phyloP scores from a whole-genome alignment of 2,888 invertebrate genomes.

The Epinotia brunnichana region DNA sequence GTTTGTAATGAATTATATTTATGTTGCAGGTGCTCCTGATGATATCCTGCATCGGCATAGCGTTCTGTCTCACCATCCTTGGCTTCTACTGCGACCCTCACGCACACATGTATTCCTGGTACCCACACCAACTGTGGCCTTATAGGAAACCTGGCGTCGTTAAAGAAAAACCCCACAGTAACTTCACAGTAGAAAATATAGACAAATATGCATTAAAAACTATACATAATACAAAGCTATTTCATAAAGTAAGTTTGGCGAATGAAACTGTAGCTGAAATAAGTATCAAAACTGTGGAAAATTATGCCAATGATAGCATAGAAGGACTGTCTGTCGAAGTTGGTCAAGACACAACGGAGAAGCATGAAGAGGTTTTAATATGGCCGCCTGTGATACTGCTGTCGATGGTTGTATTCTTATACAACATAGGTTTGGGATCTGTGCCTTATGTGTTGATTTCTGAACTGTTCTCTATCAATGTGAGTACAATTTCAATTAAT shows the following conservation, averaged over 20 bases:
- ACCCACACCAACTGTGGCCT: slow-evolving; percentile 66
- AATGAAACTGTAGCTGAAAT: slow-evolving; percentile 52
- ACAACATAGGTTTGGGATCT: slow-evolving; percentile 77
- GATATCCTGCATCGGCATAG: slow-evolving; percentile 77
- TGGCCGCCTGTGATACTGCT: slow-evolving; percentile 72
- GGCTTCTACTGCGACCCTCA: slow-evolving; percentile 77
- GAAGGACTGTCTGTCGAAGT: slow-evolving; percentile 50
- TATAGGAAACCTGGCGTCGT: slow-evolving; percentile 57
- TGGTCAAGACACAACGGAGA: slow-evolving; percentile 50
- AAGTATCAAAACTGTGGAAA: background rate
- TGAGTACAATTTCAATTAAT: too few relatives aligned
- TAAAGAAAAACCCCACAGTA: slow-evolving; percentile 49
- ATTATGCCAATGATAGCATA: background rate
- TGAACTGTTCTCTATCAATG: slow-evolving; percentile 74
- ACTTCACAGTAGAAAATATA: slow-evolving; percentile 47
- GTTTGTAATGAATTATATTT: background rate
- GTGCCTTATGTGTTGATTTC: slow-evolving; percentile 78
- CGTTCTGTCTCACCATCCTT: slow-evolving; percentile 71
- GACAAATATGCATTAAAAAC: slow-evolving; percentile 47
- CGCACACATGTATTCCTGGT: slow-evolving; percentile 69
- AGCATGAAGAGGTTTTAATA: slow-evolving; percentile 55
- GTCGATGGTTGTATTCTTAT: slow-evolving; percentile 72
- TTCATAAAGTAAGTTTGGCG: slow-evolving; percentile 52
- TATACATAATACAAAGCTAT: slow-evolving; percentile 52
- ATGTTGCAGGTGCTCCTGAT: slow-evolving; percentile 72